These are phyloP conservation scores for Mus musculus DNA, from an alignment of 2,113 vertebrate genomes.

Conservation along the genomic window DNA sequence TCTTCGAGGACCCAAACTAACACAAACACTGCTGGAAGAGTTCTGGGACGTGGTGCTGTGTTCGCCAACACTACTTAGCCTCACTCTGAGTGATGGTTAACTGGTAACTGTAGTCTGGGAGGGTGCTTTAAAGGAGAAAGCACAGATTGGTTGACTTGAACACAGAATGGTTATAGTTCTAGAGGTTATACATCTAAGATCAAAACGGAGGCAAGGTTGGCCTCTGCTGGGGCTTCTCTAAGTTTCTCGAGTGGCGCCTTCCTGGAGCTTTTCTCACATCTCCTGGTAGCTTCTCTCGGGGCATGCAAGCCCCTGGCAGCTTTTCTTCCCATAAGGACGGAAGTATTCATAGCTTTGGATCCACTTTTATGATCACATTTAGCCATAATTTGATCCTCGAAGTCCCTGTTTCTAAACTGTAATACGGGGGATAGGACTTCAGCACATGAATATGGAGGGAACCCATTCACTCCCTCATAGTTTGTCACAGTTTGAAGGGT, in stretches of 20 bases:
- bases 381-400: neutral
- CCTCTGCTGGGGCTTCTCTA: neutral
- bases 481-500: neutral
- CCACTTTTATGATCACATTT: neutral
- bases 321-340: neutral
- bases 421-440: neutral
- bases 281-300: neutral
- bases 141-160: neutral
- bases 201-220: neutral
- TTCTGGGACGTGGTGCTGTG: neutral
- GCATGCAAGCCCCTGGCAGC: neutral
- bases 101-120: neutral
- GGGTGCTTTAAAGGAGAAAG: neutral
- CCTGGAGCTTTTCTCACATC: neutral
- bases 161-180: neutral
- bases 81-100: neutral
- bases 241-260: neutral
- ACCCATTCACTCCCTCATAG: neutral
- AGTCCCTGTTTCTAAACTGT: neutral
- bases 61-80: neutral
- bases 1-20: conserved; percentile 15
- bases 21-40: neutral
- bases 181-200: neutral
- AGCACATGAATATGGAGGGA: neutral
- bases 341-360: neutral